Evolutionary conservation across 2,797 vertebrate genomes (phyloP), one percentile per base, ranked within the genome.

Genomic region (Sebastes diaconus): DNA sequence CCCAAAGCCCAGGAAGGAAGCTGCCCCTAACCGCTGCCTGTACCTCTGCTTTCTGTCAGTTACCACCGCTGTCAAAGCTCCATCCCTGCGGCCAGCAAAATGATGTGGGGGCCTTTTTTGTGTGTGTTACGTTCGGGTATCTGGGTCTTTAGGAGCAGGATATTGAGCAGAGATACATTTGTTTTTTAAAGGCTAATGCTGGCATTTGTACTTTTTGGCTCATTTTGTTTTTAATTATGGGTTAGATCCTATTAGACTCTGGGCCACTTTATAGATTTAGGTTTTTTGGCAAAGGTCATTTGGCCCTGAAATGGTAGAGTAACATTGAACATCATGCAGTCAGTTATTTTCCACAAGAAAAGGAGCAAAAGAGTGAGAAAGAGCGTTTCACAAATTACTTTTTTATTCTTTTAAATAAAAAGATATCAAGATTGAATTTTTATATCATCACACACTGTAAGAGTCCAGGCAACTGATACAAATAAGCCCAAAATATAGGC

Each of bases 1-100:
- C 73, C 81, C 68, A 83, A 81, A 87, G 79, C 77, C 60, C 87
- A 90, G 91, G 88, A 91, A 90, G 91, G 91, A 94, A 91, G 76
- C 83, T 87, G 89, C 67, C 77, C 80, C 75, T 80, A 89, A 91
- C 86, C 54, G 57, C 88, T 82, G 90, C 84, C 80, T 85, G 86
- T 66, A 11, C 84, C 74, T 82, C 86, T 92, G 81, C 79, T 81
- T 87, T 88, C 86, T 84, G 84, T 91, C 91, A 88, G 88, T 88
- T 88, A 83, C 68, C 78, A 68, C 86, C 39, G 78, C 88, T 81
- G 77, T 90, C 87, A 91, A 77, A 82, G 22, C 77, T 77, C 64
- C 59, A 36, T 73, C 63, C 65, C 50, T 30, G 10, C 59, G 11
- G 68, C 67, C 74, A 46, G 81, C 27, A 18, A 80, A 79, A 52